Conservation (phyloP, 2,113 vertebrate genomes). For the Calypte anna region DNA sequence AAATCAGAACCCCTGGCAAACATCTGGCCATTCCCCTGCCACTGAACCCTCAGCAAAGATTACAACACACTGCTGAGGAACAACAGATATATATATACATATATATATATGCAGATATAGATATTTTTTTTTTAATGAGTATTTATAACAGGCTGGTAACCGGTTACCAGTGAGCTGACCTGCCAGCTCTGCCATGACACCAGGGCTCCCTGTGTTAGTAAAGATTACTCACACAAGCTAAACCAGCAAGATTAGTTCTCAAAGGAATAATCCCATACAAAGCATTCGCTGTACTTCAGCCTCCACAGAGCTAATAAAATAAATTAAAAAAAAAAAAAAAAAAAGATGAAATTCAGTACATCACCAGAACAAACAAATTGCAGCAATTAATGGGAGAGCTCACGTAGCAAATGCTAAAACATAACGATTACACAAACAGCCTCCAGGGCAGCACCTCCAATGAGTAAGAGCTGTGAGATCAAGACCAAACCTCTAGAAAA, state of each 20-base stretch:
- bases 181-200: not conserved
- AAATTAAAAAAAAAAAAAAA: not conserved
- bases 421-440: slow-evolving; percentile 16
- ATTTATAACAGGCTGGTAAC: not conserved
- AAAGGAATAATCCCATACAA: slow-evolving; percentile 58
- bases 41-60: not conserved
- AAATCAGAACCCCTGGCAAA: slow-evolving; percentile 23
- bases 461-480: not conserved
- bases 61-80: not conserved
- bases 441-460: not conserved
- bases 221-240: slow-evolving; percentile 42
- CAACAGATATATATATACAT: not conserved
- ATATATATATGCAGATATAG: too few species aligned
- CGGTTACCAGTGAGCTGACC: not conserved
- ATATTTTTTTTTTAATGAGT: not conserved
- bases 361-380: slow-evolving; percentile 53
- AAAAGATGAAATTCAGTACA: slow-evolving; percentile 17
- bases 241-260: slow-evolving; percentile 50
- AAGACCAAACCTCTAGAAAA: slow-evolving; percentile 67
- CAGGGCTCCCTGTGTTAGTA: not conserved
- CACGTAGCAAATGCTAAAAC: slow-evolving; percentile 41
- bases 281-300: slow-evolving; percentile 62
- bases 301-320: slow-evolving; percentile 33
- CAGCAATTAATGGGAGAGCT: slow-evolving; percentile 58
- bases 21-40: slow-evolving; percentile 11